Evolutionary conservation across 2,888 invertebrate species (phyloP), one percentile per base, ranked within the genome.

Genomic region (Drosophila bunnanda): DNA sequence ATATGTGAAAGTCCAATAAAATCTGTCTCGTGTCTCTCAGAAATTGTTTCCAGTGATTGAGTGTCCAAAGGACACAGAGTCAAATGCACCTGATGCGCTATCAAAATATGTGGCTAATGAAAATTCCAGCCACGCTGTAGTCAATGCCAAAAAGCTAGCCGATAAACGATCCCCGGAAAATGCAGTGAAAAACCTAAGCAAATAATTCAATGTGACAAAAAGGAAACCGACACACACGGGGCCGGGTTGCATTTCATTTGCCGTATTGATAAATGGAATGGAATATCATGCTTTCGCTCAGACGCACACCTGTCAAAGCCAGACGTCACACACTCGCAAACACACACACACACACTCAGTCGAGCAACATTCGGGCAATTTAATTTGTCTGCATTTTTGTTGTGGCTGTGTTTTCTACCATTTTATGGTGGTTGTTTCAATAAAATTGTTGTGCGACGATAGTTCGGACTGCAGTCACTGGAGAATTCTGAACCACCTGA

Each of bases 371-470:
- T 65, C 75, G 64, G 75, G 79, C 83, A 84, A 89, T 87, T 87
- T 77, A 86, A 82, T 82, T 88, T 77, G 78, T 59, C 78, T 86
- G 72, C 52, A 72, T 84, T 84, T 89, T 78, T 82, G 76, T 77
- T 84, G 82, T 77, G 85, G 85, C 78, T 84, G 81, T 88, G 85
- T 75, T 84, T 82, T 71, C 75, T 72, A 73, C 73, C 68, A 79
- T 85, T 89, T 82, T 70, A 77, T 58, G 85, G 88, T 82, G 88
- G 84, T 88, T 89, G 77, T 79, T 88, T 88, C 86, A 77, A 88
- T 85, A 85, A 79, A 66, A 82, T 64, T 74, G 74, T 66, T 54
- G 69, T 70, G 82, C 75, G 69, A 56, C 70, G 56, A 69, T 67
- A 66, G 68, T 67, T 66, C 44, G 43, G 67, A 67, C 22, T 66